Percentiles rank a stretch among this genome's conserved stretches.
Evolutionary conservation across 2,888 invertebrate species (phyloP).

Genomic region (Lasioglossum oenotherae): DNA sequence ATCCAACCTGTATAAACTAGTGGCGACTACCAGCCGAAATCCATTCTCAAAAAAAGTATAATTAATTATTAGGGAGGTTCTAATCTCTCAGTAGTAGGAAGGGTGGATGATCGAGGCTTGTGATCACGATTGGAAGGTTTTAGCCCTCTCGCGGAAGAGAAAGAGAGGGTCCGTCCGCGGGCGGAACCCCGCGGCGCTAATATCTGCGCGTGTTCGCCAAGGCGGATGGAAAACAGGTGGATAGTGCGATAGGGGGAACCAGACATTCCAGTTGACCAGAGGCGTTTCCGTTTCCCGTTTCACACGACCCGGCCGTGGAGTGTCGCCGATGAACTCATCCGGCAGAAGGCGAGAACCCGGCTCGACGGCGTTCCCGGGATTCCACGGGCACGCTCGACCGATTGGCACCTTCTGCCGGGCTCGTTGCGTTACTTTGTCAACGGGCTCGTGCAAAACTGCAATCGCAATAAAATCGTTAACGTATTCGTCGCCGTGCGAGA

Average conservation of each 20-base stretch:
- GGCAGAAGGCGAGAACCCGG: conserved; percentile 61
- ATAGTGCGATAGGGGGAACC: conserved; percentile 34
- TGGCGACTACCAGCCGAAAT: neutral
- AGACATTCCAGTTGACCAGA: conserved; percentile 70
- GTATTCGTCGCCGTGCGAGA: conserved; percentile 42
- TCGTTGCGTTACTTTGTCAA: conserved; percentile 65
- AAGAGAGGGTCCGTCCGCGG: conserved; percentile 28
- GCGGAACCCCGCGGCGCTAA: conserved; percentile 56
- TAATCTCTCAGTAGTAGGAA: neutral
- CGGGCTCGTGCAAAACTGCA: conserved; percentile 46
- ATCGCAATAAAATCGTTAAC: conserved; percentile 58
- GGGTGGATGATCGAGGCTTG: conserved; percentile 28
- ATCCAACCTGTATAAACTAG: neutral
- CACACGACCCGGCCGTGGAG: conserved; percentile 69
- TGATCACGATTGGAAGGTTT: conserved; percentile 40
- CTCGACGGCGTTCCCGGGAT: conserved; percentile 67
- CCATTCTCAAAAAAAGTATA: neutral
- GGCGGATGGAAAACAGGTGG: conserved; percentile 19
- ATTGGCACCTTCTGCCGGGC: conserved; percentile 67
- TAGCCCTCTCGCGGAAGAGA: conserved; percentile 42
- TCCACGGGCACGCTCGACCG: conserved; percentile 59
- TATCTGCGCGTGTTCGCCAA: conserved; percentile 52
- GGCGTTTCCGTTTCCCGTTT: conserved; percentile 76
- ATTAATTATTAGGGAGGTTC: neutral
- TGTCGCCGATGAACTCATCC: conserved; percentile 72